A percentile compares a stretch with the other conserved stretches of the same genome.
Evolutionary conservation across 2,888 invertebrate genomes (phyloP).

Genomic region (Drosophila recens): DNA sequence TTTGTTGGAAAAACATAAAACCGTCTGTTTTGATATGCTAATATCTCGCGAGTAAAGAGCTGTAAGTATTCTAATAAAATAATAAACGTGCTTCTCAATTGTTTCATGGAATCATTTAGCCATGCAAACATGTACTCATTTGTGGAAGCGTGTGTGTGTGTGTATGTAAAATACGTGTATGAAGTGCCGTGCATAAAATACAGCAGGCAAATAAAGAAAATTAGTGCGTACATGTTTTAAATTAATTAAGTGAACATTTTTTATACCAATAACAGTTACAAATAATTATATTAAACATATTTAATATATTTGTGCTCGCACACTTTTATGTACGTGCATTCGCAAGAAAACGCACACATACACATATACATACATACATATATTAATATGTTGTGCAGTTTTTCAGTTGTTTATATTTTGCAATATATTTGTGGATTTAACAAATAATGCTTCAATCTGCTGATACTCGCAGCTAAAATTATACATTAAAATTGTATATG

Average conservation of each 20-base stretch:
- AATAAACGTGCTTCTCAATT: conserved; percentile 1
- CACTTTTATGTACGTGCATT: neutral
- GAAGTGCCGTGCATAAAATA: conserved; percentile 6
- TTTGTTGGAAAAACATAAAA: conserved; percentile 27
- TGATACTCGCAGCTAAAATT: neutral
- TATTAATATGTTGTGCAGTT: neutral
- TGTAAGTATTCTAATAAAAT: conserved; percentile 32
- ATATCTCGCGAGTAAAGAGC: conserved; percentile 18
- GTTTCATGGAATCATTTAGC: neutral
- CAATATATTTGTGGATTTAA: no score
- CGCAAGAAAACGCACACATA: neutral
- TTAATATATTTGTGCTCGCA: neutral
- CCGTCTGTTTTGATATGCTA: conserved; percentile 22
- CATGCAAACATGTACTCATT: conserved; percentile 2
- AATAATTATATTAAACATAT: neutral
- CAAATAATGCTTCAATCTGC: neutral
- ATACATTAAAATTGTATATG: neutral
- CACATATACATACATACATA: neutral
- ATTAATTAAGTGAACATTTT: neutral
- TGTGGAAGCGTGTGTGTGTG: neutral
- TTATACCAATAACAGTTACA: neutral
- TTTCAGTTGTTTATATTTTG: conserved; percentile 7
- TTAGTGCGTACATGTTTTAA: neutral
- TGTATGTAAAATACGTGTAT: conserved; percentile 12
- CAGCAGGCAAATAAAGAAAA: conserved; percentile 8